Base-by-base conservation (phyloP, 2,888 invertebrate genomes). In the Trypoxylon attenuatum region DNA sequence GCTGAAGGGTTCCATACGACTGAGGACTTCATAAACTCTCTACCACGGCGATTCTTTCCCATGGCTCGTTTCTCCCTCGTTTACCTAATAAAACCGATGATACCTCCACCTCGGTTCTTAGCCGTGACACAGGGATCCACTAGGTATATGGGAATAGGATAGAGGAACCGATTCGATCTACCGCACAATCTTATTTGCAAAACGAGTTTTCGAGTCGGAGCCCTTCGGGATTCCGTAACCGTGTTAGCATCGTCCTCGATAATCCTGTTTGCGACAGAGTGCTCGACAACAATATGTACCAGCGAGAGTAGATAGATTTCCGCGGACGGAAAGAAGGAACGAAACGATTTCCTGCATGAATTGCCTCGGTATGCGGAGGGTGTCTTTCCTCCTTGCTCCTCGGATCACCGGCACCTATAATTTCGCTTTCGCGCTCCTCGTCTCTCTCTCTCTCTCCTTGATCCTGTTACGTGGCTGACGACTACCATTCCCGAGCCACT, bases 391-490 rank as follows among this genome's bases (percentile, higher is more conserved):
- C 84, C 84, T 86, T 86, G 78, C 82, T 69, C 49, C 22, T 33
- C 77, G 81, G 82, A 85, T 86, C 83, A 84, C 77, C 83, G 84
- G 79, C 86, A 85, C 86, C 86, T 86, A 84, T 86, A 85, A 85
- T 85, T 85, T 86, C 79, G 58, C 52, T 64, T 62, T 59, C 47
- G 18, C 56, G 72, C 56, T 33, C 49, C 58, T 49, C 56, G 45
- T 51, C 57, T 51, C 54, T 51, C 27, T 59, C 50, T 39, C 52
- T 42, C 61, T 49, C 53, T 65, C 76, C 79, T 47, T 60, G 27
- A 57, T 72, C 60, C 71, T 76, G 79, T 81, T 83, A 78, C 77
- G 76, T 78, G 79, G 81, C 82, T 76, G 73, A 59, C 39, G 71
- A 59, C 70, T 38, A 42, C 61, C 29, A 22, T 33, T 13, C 33